A percentile compares a stretch with the other conserved stretches of the same genome.
phyloP scores from a whole-genome alignment of 2,888 invertebrate genomes.

The Lepidochrysops patricia region DNA sequence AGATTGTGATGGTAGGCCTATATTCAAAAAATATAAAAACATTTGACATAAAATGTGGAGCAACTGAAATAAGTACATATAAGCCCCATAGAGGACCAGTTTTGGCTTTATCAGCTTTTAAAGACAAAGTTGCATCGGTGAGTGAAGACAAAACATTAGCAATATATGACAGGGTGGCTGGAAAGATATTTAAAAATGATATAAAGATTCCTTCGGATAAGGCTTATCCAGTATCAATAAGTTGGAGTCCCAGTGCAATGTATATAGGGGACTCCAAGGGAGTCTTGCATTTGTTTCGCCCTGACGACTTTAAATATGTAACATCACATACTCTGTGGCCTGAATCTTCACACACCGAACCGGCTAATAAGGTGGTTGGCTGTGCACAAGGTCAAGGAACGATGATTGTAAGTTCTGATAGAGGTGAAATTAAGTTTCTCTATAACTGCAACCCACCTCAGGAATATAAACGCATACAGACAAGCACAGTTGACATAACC shows the following conservation, averaged over 20 bases:
- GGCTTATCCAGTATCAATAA: slow-evolving; percentile 57
- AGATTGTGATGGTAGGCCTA: slow-evolving; percentile 68
- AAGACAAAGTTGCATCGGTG: slow-evolving; percentile 70
- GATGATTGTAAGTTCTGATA: slow-evolving; percentile 60
- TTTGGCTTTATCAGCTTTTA: slow-evolving; percentile 47
- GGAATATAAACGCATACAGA: slow-evolving; percentile 46
- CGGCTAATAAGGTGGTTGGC: slow-evolving; percentile 55
- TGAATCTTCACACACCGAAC: slow-evolving; percentile 45
- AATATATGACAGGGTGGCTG: slow-evolving; percentile 71
- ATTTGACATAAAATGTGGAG: slow-evolving; percentile 65
- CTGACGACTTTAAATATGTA: slow-evolving; percentile 41
- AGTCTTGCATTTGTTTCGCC: slow-evolving; percentile 53
- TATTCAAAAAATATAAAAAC: slow-evolving; percentile 70
- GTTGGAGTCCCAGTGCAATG: slow-evolving; percentile 53
- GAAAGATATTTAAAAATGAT: slow-evolving; percentile 50
- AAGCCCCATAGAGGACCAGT: slow-evolving; percentile 71
- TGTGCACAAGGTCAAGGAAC: slow-evolving; percentile 54
- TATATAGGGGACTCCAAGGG: slow-evolving; percentile 67
- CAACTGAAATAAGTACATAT: slow-evolving; percentile 52
- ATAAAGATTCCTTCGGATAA: slow-evolving; percentile 52
- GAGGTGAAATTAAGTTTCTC: slow-evolving; percentile 61
- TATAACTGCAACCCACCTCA: slow-evolving; percentile 60
- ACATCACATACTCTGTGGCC: slow-evolving; percentile 54
- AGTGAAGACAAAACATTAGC: slow-evolving; percentile 75
- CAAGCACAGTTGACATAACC: slow-evolving; percentile 56